Conservation (phyloP, 2,113 vertebrate genomes). For the Fulica atra region DNA sequence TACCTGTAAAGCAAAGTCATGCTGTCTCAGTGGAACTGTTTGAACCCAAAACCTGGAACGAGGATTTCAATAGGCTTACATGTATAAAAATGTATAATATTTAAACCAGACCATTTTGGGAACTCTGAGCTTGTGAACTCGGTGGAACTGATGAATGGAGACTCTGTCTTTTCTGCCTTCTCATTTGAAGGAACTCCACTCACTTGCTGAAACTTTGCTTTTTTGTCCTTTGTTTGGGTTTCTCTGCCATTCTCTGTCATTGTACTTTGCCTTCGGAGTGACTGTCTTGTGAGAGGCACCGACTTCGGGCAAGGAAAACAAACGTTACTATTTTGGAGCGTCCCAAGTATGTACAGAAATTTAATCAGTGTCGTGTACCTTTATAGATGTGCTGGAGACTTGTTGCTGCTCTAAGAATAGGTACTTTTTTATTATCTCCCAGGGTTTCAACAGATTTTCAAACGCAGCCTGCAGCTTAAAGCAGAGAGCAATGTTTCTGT, state of each 20-base stretch:
- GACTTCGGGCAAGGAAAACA: not conserved
- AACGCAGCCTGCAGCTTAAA: accelerated
- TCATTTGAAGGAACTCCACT: accelerated
- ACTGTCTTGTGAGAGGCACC: not conserved
- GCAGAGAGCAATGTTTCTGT: accelerated
- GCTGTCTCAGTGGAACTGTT: not conserved
- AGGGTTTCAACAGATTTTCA: not conserved
- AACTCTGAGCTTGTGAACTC: not conserved
- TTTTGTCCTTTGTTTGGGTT: too few relatives aligned
- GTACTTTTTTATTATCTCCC: not conserved
- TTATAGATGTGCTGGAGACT: not conserved
- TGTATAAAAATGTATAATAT: not conserved
- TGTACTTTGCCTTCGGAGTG: not conserved
- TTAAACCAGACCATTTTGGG: accelerated
- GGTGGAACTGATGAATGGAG: not conserved
- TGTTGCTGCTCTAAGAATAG: not conserved
- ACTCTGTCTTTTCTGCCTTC: not conserved
- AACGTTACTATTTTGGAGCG: not conserved
- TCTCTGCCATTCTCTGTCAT: not conserved
- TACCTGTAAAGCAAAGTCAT: not conserved
- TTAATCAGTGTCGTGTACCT: not conserved
- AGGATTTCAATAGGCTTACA: not conserved
- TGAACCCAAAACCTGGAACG: too few relatives aligned
- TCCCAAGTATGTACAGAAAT: not conserved
- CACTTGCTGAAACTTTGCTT: not conserved